Conservation (phyloP, 2,888 invertebrate species). For the Sturmia bella region DNA sequence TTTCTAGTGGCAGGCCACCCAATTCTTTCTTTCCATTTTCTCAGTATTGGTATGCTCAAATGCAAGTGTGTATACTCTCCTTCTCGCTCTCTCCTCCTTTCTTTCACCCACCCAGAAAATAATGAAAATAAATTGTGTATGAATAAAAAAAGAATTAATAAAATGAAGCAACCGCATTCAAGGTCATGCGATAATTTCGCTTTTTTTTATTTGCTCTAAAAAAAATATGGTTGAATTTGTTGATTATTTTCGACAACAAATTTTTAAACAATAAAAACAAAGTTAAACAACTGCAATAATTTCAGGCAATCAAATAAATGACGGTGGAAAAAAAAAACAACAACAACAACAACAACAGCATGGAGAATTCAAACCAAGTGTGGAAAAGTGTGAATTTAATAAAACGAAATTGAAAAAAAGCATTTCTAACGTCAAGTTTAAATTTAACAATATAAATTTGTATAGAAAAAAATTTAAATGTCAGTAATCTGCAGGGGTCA, state of each 20-base stretch:
- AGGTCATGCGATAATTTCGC: conserved; percentile 71
- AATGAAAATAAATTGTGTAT: no score
- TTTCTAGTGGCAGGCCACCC: no score
- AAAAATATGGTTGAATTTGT: conserved; percentile 23
- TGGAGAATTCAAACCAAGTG: conserved; percentile 1
- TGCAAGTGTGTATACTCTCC: no score
- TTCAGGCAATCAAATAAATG: conserved; percentile 51
- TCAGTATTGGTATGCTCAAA: no score
- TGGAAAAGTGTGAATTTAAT: no score
- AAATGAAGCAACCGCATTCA: conserved; percentile 72
- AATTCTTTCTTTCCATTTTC: no score
- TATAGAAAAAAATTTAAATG: no score
- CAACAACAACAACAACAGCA: background rate
- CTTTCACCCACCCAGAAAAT: no score
- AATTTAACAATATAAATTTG: background rate
- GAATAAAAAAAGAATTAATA: conserved; percentile 62
- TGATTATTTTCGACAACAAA: conserved; percentile 39
- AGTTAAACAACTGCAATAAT: conserved; percentile 39
- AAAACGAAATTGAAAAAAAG: no score
- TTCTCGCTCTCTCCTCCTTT: no score
- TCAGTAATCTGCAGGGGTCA: conserved; percentile 20
- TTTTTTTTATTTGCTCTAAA: conserved; percentile 64
- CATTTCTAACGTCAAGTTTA: conserved; percentile 25
- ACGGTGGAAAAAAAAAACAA: conserved; percentile 25
- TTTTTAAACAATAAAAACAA: conserved; percentile 37